Conservation (phyloP, 2,113 vertebrate genomes). For the Philantomba maxwellii region DNA sequence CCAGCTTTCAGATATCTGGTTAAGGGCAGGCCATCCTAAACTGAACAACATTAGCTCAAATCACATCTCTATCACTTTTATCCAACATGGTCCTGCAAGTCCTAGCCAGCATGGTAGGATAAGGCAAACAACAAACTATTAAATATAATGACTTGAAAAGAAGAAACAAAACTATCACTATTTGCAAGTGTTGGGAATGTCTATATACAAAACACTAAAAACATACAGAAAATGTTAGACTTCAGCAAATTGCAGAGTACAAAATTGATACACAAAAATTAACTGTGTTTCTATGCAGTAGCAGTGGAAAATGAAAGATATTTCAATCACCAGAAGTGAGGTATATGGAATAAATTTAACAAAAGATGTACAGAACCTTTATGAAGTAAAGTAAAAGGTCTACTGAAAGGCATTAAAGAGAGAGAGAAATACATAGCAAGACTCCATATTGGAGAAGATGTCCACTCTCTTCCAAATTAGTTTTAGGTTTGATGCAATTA, state of each 20-base stretch:
- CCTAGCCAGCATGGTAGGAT: not conserved
- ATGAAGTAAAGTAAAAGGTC: not conserved
- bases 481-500: not conserved
- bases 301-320: constrained; percentile 2
- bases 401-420: not conserved
- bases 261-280: not conserved
- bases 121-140: not conserved
- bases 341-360: not conserved
- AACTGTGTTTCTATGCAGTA: not conserved
- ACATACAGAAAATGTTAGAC: not conserved
- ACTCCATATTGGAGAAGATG: not conserved
- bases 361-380: not conserved
- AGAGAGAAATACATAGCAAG: not conserved
- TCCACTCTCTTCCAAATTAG: not conserved
- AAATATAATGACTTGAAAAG: not conserved
- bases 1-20: not conserved
- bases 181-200: not conserved
- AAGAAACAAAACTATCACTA: not conserved
- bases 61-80: not conserved
- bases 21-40: not conserved
- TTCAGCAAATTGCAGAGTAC: not conserved
- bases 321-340: not conserved
- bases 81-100: not conserved
- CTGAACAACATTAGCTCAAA: not conserved
- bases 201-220: not conserved